Conservation (phyloP, 2,797 vertebrate genomes). For the Enteromius anoplus region DNA sequence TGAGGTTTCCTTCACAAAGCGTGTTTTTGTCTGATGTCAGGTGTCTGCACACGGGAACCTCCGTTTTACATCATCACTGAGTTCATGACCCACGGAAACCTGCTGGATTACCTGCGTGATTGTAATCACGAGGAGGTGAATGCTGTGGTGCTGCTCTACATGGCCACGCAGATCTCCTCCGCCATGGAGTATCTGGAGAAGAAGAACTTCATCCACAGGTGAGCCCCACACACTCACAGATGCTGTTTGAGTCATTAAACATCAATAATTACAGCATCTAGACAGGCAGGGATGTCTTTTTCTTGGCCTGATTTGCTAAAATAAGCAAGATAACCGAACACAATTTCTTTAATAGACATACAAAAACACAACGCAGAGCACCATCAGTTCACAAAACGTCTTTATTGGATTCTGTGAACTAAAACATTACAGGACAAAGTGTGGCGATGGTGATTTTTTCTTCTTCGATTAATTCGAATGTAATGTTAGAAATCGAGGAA, state of each 20-base stretch:
- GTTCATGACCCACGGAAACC: conserved; percentile 98
- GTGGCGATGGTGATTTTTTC: no score
- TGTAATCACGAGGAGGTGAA: conserved; percentile 96
- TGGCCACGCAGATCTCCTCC: conserved; percentile 99
- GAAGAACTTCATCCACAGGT: conserved; percentile 99
- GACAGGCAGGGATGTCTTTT: not conserved
- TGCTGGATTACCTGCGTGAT: conserved; percentile 94
- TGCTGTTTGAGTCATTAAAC: not conserved
- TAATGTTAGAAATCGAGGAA: no score
- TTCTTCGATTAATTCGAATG: no score
- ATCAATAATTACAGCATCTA: not conserved
- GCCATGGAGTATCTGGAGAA: conserved; percentile 99
- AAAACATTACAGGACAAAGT: not conserved
- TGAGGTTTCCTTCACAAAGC: not conserved
- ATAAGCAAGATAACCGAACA: not conserved
- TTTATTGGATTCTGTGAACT: not conserved
- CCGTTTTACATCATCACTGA: conserved; percentile 98
- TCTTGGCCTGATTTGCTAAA: not conserved
- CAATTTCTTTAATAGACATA: not conserved
- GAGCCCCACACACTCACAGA: not conserved
- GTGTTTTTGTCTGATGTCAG: conserved; percentile 68
- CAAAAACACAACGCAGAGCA: not conserved
- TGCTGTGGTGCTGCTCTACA: conserved; percentile 96
- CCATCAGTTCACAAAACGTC: not conserved
- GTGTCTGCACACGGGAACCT: conserved; percentile 95